A percentile compares a stretch with the other conserved stretches of the same genome.
These are phyloP conservation scores for Reticulitermes lucifugus DNA, from an alignment of 2,888 invertebrate species.

Conservation along the genomic window DNA sequence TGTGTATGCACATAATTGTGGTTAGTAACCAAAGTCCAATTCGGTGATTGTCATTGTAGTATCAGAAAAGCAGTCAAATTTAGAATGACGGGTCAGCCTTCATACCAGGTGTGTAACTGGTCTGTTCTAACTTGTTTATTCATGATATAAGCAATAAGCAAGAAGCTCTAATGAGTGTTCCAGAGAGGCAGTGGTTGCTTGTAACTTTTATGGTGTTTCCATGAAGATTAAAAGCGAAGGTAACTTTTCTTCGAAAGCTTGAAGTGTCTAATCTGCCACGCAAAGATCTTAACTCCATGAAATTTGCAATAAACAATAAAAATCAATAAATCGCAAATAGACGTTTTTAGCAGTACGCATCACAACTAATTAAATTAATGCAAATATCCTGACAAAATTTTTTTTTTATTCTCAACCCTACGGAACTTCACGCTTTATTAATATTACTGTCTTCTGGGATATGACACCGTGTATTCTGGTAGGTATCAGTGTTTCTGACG, in stretches of 20 bases:
- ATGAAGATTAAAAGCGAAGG: neutral
- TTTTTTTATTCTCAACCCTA: too few relatives aligned
- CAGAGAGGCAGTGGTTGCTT: neutral
- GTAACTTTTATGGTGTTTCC: neutral
- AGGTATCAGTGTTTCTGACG: too few relatives aligned
- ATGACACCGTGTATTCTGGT: too few relatives aligned
- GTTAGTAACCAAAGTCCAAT: too few relatives aligned
- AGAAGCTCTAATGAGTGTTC: neutral
- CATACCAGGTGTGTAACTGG: neutral
- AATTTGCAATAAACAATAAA: neutral
- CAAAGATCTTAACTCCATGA: neutral
- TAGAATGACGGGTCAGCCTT: neutral
- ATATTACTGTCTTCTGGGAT: too few relatives aligned
- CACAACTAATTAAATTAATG: neutral
- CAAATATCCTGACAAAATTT: too few relatives aligned
- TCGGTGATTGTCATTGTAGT: too few relatives aligned
- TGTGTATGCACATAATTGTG: too few relatives aligned
- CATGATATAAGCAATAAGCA: neutral
- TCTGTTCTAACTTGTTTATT: neutral
- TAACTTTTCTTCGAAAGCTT: neutral
- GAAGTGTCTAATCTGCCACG: neutral
- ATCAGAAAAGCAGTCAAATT: neutral
- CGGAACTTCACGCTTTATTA: too few relatives aligned
- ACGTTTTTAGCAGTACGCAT: neutral
- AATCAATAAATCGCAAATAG: neutral